Evolutionary conservation across 1,140 invertebrate species (phyloP).

Genomic region (Tenebrio molitor): DNA sequence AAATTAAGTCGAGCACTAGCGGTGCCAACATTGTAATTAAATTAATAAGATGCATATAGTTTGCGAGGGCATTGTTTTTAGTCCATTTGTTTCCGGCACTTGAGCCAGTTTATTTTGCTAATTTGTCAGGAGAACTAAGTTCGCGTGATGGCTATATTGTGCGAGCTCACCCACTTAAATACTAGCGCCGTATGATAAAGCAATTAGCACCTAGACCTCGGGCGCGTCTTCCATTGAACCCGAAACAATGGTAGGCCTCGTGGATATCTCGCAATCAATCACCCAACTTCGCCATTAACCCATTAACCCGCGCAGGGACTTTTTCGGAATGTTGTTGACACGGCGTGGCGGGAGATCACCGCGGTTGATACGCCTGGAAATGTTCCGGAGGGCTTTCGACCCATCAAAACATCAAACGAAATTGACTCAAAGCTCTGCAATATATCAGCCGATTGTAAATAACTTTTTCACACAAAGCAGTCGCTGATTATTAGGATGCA

Average conservation of each 20-base stretch:
- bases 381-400: neutral
- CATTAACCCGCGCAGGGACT: constrained; percentile 7
- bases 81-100: constrained; percentile 34
- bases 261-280: constrained; percentile 33
- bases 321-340: constrained; percentile 1
- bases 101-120: constrained; percentile 32
- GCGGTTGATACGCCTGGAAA: constrained; percentile 1
- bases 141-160: constrained; percentile 34
- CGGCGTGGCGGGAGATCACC: neutral
- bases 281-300: constrained; percentile 16
- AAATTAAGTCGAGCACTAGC: constrained; percentile 44
- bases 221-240: constrained; percentile 13
- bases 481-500: too few relatives aligned
- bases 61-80: constrained; percentile 29
- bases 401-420: constrained; percentile 32
- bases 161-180: constrained; percentile 33
- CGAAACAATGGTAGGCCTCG: constrained; percentile 27
- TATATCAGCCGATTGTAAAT: constrained; percentile 19
- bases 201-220: constrained; percentile 29
- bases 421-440: constrained; percentile 23
- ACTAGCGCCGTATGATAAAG: constrained; percentile 16
- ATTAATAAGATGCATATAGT: constrained; percentile 48
- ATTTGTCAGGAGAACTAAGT: constrained; percentile 35
- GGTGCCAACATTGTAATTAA: constrained; percentile 47
- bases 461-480: constrained; percentile 17